Evolutionary conservation across 2,797 vertebrate genomes (phyloP).

Genomic region (Cossypha niveicapilla): DNA sequence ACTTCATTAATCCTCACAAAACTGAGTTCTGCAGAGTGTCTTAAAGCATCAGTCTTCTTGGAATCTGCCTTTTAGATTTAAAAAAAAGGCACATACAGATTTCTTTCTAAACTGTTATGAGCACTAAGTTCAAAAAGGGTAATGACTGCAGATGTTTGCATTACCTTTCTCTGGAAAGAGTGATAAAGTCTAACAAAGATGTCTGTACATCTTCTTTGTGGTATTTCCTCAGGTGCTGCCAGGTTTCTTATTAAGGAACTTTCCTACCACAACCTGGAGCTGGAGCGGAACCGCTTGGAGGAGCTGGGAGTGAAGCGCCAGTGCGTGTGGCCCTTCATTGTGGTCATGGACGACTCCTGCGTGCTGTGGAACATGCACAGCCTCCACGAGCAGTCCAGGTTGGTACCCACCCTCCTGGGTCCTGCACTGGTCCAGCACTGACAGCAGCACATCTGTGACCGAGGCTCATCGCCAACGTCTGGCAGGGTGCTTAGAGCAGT

Average conservation of each 20-base stretch:
- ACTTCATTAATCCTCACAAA: not conserved
- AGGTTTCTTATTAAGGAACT: constrained; percentile 98
- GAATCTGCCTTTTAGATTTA: not conserved
- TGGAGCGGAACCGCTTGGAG: constrained; percentile 92
- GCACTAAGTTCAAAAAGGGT: not conserved
- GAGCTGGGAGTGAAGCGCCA: constrained; percentile 90
- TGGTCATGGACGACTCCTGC: constrained; percentile 96
- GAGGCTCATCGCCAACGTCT: not conserved
- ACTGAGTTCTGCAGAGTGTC: not conserved
- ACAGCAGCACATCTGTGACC: not conserved
- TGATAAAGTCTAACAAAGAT: not conserved
- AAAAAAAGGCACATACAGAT: not conserved
- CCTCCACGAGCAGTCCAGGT: constrained; percentile 80
- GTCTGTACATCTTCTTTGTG: not conserved
- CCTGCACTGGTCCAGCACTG: not conserved
- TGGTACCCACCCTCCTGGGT: not conserved
- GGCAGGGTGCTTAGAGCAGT: not conserved
- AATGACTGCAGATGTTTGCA: not conserved
- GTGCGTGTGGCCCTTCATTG: constrained; percentile 95
- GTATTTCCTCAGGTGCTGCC: constrained; percentile 83
- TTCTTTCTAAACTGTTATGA: not conserved
- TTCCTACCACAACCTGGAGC: constrained; percentile 95
- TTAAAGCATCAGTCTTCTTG: not conserved
- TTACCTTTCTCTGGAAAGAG: not conserved
- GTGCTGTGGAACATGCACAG: constrained; percentile 91